Percentiles rank a stretch among this genome's conserved stretches.
Conservation (phyloP, 2,797 vertebrate species). For the Manis javanica region DNA sequence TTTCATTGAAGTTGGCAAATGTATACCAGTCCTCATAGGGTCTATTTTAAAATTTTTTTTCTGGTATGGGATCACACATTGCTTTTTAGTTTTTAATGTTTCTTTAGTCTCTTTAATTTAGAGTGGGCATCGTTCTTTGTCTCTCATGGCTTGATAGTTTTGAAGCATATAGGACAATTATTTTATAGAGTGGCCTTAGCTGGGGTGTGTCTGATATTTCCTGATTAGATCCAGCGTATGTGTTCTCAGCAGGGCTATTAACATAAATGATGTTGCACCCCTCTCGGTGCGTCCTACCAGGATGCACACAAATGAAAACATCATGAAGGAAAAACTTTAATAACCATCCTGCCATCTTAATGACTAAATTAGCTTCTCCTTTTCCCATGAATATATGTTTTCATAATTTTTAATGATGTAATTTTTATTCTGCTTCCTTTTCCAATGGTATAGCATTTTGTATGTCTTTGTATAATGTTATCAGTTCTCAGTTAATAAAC, state of each 20-base stretch:
- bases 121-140: not conserved
- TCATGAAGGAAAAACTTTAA: not conserved
- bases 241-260: not conserved
- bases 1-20: not conserved
- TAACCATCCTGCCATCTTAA: not conserved
- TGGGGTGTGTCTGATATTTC: not conserved
- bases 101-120: not conserved
- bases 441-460: not conserved
- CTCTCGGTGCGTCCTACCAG: not conserved
- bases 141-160: not conserved
- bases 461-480: not conserved
- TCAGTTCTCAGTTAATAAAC: not conserved
- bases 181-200: not conserved
- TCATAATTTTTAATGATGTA: not conserved
- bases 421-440: slow-evolving; percentile 15
- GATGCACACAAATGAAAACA: not conserved
- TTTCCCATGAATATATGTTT: not conserved
- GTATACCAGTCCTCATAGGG: not conserved
- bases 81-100: not conserved
- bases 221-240: not conserved
- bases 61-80: not conserved
- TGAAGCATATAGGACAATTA: not conserved
- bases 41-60: not conserved
- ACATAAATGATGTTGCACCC: accelerated
- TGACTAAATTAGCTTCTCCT: not conserved